Evolutionary conservation across 2,888 invertebrate genomes (phyloP).

Genomic region (Hipparchia sbordonii): DNA sequence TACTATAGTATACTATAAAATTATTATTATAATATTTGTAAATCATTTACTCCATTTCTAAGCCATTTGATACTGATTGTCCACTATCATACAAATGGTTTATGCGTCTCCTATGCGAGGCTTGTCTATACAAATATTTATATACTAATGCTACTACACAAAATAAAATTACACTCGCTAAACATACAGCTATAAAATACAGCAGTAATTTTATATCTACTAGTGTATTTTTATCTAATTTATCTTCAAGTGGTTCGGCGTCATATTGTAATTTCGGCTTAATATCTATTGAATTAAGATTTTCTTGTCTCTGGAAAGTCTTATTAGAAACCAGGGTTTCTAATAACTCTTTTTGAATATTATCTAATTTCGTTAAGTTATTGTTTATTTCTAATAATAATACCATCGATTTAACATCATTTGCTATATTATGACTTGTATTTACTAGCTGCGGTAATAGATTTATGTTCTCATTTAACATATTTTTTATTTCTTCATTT

Average conservation of each 20-base stretch:
- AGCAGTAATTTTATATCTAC: constrained; percentile 14
- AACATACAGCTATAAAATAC: constrained; percentile 26
- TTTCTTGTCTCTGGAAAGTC: not conserved
- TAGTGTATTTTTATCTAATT: constrained; percentile 11
- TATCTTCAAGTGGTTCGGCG: not conserved
- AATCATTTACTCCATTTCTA: constrained; percentile 16
- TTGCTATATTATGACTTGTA: constrained; percentile 14
- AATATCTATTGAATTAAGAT: not conserved
- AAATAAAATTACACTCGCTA: constrained; percentile 15
- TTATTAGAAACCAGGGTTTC: constrained; percentile 4
- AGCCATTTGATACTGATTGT: not conserved
- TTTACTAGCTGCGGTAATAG: constrained; percentile 11
- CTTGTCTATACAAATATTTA: constrained; percentile 1
- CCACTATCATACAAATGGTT: constrained; percentile 17
- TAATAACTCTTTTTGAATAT: constrained; percentile 23
- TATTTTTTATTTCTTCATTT: not conserved
- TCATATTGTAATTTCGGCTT: not conserved
- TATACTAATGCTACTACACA: constrained; percentile 6
- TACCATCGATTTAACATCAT: constrained; percentile 22
- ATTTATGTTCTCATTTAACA: constrained; percentile 14
- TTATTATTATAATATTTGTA: too few species aligned
- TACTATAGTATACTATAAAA: too few species aligned
- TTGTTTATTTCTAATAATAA: constrained; percentile 26
- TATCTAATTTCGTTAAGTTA: constrained; percentile 20
- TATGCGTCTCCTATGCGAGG: not conserved